phyloP scores from a whole-genome alignment of 1,140 invertebrate species.

The Thereuonema tuberculata region DNA sequence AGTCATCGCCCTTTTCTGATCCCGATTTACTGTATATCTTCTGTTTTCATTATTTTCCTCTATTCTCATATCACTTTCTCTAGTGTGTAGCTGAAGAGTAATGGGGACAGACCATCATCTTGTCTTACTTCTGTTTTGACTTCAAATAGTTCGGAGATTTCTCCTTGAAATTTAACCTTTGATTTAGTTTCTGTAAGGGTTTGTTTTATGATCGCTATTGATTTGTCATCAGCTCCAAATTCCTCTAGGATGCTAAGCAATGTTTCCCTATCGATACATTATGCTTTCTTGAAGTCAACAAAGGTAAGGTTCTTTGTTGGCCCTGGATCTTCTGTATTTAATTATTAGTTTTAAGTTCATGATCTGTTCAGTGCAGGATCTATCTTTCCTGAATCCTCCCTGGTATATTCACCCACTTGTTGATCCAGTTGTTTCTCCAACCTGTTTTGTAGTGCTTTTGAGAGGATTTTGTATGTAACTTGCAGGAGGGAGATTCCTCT shows the following conservation, averaged over 20 bases:
- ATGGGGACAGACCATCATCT: neutral
- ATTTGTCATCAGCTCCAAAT: neutral
- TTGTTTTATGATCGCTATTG: neutral
- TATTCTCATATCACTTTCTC: neutral
- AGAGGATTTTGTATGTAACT: neutral
- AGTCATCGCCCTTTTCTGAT: neutral
- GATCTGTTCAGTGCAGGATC: neutral
- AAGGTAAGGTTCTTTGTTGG: neutral
- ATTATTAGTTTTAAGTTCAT: neutral
- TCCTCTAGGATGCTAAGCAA: neutral
- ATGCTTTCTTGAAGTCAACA: neutral
- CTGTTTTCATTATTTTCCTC: neutral
- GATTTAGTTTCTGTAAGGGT: neutral
- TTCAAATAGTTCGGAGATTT: neutral
- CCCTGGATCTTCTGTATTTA: neutral
- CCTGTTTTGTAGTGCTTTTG: neutral
- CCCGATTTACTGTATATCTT: neutral
- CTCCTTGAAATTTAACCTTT: neutral
- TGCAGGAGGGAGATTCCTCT: neutral
- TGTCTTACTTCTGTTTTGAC: neutral
- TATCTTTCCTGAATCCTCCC: neutral
- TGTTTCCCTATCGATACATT: neutral
- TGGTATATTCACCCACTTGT: neutral
- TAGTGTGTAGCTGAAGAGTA: neutral
- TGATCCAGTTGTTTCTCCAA: neutral